Base-by-base conservation (phyloP, 2,888 invertebrate species). In the Rhagonycha lutea region DNA sequence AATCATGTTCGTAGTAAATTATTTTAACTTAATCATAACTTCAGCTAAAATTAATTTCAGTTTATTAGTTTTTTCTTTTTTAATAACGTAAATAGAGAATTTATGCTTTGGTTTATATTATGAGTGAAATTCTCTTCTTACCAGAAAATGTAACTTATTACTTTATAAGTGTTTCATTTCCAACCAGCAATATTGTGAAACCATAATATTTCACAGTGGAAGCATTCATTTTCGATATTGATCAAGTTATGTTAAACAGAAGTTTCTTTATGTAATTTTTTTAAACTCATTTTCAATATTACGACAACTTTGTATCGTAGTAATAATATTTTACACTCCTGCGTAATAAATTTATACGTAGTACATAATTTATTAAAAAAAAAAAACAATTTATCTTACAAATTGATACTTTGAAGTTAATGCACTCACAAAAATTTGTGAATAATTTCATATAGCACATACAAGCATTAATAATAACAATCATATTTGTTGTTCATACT, bases 231-330 rank as follows among this genome's bases (percentile, higher is more conserved):
- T 76, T 73, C 69, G 75, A 77, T 78, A 76, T 79, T 77, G 78
- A 78, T 74, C 70, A 75, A 72, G 73, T 78, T 78, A 79, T 79
- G 79, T 72, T 75, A 78, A 78, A 74, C 78, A 77, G 79, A 77
- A 73, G 77, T 70, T 79, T 70, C 69, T 68, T 69, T 3, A 4
- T 70, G 75, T 79, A 78, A 79, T 79, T 79, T 75, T 68, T 72
- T 74, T 70, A 78, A 72, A 70, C 73, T 77, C 76, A 23, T 23
- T 65, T 73, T 61, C 71, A 73, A 74, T 76, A 72, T 74, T 72
- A 70, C 72, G 70, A 68, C 71, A 70, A 78, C 62, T 74, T 73
- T 76, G 24, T 14, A 47, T 69, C 12, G 68, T 73, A 70, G 73
- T 11, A 61, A n/a, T 26, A 70, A 76, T 73, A 47, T 73, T 73